Base-by-base conservation (phyloP, 2,113 vertebrate species). In the Scortum barcoo region DNA sequence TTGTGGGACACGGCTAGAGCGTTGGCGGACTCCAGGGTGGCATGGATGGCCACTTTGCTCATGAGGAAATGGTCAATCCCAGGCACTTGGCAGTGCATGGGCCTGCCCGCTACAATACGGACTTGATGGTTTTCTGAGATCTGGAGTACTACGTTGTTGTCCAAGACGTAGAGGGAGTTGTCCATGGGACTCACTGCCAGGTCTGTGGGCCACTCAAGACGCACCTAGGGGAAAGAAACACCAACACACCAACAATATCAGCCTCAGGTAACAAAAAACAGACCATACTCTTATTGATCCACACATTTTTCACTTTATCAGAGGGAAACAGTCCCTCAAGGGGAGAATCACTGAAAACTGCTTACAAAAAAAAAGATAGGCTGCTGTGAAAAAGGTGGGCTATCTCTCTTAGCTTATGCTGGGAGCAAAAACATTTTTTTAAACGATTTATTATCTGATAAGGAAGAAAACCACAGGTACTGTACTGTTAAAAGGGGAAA, bases 41-140 rank as follows among this genome's bases (percentile, higher is more conserved):
- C 98, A 0, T 99, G 98, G 80, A 98, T 93, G 20, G 98, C 98
- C 54, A 99, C 97, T 89, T 97, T 98, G 92, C 97, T 98, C 80
- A 99, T 94, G 46, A 99, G 96, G 79, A 99, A 99, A 89, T 99
- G 98, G 87, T 99, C 98, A 6, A 99, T 97, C 72, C 98, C 98
- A 0, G 98, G 98, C 14, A 99, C 98, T 90, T 99, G 98, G 93
- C 98, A 99, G 87, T 99, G 98, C 97, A 99, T 99, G 11, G 98
- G 98, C 8, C 98, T 95, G 4, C 98, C 98, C 0, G 98, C 98
- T 8, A 99, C 96, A 0, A 99, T 98, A 75, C 98, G 97, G 26
- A 99, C 98, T 78, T 99, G 98, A 90, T 99, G 98, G 91, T 99
- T 99, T 89, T 98, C 98, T 0, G 98, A 99, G 91, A 99, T 98